These are phyloP conservation scores for Cathartes aura DNA, from an alignment of 2,113 vertebrate species.

Conservation along the genomic window DNA sequence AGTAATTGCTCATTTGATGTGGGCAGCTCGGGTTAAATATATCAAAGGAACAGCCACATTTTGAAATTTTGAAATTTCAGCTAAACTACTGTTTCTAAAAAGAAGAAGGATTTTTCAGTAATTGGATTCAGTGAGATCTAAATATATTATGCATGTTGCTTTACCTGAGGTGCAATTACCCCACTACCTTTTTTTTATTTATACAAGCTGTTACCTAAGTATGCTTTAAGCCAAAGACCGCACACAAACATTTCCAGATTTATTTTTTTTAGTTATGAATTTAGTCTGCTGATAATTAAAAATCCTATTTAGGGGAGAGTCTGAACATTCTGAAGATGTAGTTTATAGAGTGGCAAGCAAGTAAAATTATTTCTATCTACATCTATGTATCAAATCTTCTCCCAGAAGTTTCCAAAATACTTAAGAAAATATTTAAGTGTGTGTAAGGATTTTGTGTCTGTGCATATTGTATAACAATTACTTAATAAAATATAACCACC, in stretches of 20 bases:
- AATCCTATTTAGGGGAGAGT: background rate
- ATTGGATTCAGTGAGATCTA: background rate
- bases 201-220: background rate
- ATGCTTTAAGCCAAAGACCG: background rate
- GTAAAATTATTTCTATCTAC: background rate
- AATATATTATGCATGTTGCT: background rate
- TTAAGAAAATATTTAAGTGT: background rate
- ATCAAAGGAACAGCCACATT: background rate
- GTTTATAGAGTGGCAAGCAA: background rate
- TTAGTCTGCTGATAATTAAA: background rate
- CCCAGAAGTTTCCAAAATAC: background rate
- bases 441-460: background rate
- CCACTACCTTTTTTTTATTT: background rate
- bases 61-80: background rate
- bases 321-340: background rate
- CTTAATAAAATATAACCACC: background rate
- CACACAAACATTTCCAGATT: background rate
- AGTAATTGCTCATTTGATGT: background rate
- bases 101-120: background rate
- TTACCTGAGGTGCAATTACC: background rate
- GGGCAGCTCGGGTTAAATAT: conserved; percentile 24
- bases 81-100: background rate
- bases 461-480: too few relatives aligned
- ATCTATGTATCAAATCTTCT: background rate
- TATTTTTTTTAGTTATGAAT: background rate